These are phyloP conservation scores for Molossus molossus DNA, from an alignment of 2,797 vertebrate genomes.

Conservation along the genomic window DNA sequence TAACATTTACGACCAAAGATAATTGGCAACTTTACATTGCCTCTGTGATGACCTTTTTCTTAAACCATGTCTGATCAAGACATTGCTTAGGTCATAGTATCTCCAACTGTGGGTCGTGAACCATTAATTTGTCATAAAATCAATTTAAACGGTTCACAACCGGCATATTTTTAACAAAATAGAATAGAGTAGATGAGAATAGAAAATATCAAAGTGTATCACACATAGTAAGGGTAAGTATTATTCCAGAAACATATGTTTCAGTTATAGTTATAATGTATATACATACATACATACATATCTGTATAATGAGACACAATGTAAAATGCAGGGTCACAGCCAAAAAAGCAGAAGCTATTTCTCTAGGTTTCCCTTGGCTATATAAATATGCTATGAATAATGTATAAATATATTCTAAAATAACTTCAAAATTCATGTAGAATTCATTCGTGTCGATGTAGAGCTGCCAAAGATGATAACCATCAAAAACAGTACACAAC, in stretches of 20 bases:
- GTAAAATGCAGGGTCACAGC: conserved; percentile 73
- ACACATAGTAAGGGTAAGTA: conserved; percentile 26
- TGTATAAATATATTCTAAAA: conserved; percentile 77
- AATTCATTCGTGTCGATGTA: conserved; percentile 65
- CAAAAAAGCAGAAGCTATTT: conserved; percentile 73
- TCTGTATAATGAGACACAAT: conserved; percentile 73
- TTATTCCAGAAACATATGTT: conserved; percentile 74
- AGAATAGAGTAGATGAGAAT: conserved; percentile 66
- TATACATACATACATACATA: neutral
- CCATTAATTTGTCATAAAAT: conserved; percentile 80
- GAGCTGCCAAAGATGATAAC: conserved; percentile 72
- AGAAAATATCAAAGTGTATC: conserved; percentile 70
- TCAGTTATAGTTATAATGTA: conserved; percentile 50
- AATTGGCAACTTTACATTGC: conserved; percentile 77
- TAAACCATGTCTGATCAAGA: conserved; percentile 82
- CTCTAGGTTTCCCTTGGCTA: conserved; percentile 70
- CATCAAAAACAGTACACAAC: conserved; percentile 61
- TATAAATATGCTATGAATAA: conserved; percentile 80
- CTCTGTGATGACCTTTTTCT: conserved; percentile 76
- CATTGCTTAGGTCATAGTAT: conserved; percentile 71
- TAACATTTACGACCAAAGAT: conserved; percentile 80
- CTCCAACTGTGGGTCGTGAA: conserved; percentile 75
- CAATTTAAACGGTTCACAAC: conserved; percentile 76
- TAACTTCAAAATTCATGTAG: conserved; percentile 75
- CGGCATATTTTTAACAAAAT: conserved; percentile 68